A percentile compares a stretch with the other conserved stretches of the same genome.
phyloP scores from a whole-genome alignment of 2,113 vertebrate species.

The Trematomus loennbergii region DNA sequence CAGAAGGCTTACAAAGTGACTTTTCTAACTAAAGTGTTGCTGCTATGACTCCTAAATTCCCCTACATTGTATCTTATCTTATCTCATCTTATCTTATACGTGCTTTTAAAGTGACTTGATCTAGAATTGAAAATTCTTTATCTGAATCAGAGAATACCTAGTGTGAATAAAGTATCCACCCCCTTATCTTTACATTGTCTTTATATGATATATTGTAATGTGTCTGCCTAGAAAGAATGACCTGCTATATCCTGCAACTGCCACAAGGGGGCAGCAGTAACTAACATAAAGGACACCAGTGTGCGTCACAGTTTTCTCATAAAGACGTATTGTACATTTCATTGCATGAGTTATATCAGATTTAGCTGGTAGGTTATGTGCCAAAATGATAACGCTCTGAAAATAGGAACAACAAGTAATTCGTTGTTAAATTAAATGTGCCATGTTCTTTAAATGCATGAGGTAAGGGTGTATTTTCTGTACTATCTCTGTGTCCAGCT shows the following conservation, averaged over 20 bases:
- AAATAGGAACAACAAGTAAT: neutral
- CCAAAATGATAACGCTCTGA: neutral
- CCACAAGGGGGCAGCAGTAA: constrained; percentile 69
- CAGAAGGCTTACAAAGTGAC: constrained; percentile 61
- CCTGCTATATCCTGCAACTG: neutral
- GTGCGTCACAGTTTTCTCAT: neutral
- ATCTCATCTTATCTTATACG: too few relatives aligned
- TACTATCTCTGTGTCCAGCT: neutral
- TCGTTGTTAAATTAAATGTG: neutral
- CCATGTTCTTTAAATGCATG: neutral
- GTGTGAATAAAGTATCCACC: constrained; percentile 1
- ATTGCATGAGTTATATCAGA: neutral
- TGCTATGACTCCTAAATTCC: too few relatives aligned
- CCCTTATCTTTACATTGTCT: neutral
- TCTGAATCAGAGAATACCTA: neutral
- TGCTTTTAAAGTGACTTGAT: constrained; percentile 6
- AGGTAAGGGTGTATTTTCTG: neutral
- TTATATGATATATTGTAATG: neutral
- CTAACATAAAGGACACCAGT: neutral
- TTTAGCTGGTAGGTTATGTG: neutral
- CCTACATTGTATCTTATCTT: too few relatives aligned
- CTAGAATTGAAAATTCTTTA: neutral
- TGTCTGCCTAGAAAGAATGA: neutral
- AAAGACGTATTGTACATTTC: constrained; percentile 6
- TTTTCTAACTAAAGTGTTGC: constrained; percentile 25